Evolutionary conservation across 2,113 vertebrate genomes (phyloP).

Genomic region (Spermophilus dauricus): DNA sequence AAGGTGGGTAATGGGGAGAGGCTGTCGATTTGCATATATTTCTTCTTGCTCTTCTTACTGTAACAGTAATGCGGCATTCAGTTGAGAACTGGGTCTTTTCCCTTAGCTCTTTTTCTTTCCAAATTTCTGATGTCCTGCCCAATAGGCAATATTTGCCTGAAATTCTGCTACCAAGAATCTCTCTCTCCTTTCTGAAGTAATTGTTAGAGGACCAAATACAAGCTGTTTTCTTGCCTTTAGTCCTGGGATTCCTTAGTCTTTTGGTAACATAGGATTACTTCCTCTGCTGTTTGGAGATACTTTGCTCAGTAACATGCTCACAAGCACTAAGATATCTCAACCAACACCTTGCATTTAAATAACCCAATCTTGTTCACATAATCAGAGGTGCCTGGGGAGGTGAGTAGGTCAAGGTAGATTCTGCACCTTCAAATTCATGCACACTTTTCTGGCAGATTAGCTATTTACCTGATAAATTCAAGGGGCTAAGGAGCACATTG

Average conservation of each 20-base stretch:
- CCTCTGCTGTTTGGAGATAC: slow-evolving; percentile 14
- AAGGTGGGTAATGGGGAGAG: neutral
- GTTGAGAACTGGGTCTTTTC: neutral
- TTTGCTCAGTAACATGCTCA: neutral
- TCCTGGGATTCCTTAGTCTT: neutral
- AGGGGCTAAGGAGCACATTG: slow-evolving; percentile 31
- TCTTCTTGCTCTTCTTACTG: neutral
- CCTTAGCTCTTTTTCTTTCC: neutral
- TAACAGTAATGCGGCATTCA: neutral
- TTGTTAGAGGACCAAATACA: neutral
- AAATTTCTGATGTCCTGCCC: neutral
- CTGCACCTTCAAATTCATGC: slow-evolving; percentile 83
- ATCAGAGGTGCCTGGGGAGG: neutral
- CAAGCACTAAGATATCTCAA: neutral
- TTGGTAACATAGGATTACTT: neutral
- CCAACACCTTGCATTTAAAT: slow-evolving; percentile 82
- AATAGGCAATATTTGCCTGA: neutral
- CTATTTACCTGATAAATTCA: slow-evolving; percentile 70
- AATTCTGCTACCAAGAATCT: slow-evolving; percentile 49
- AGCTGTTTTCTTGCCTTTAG: neutral
- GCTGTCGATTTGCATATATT: neutral
- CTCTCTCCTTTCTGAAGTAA: neutral
- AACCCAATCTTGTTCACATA: slow-evolving; percentile 56
- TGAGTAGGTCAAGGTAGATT: slow-evolving; percentile 85
- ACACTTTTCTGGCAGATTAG: slow-evolving; percentile 79